Evolutionary conservation across 2,797 vertebrate species (phyloP), one percentile per base, ranked within the genome.

Genomic region (Semotilus atromaculatus): DNA sequence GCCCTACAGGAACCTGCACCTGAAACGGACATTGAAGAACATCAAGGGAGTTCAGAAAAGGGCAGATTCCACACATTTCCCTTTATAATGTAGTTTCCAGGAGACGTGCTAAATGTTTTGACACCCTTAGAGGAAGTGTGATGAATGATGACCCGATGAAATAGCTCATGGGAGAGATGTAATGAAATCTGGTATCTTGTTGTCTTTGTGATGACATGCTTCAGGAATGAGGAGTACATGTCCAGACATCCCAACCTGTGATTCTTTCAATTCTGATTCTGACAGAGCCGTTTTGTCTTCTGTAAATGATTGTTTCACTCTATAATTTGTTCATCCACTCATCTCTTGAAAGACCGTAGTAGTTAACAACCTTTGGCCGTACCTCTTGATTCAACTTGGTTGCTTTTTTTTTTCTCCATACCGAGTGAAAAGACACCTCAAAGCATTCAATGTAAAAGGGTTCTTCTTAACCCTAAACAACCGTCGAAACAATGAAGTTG

Each of bases 1-100:
- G 64, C 76, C 34, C 86, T 85, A 88, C 85, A 87, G 86, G 90
- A 76, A 66, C 48, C 6, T 85, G 76, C 92, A 93, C 92, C 92
- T 94, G 93, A 92, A 94, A 82, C 36, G 82, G 92, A 95, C 82
- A 79, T 40, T 81, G 81, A 64, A 81, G 68, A 62, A 83, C 86
- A 85, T 77, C 71, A 85, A 75, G 67, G 78, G 85, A 86, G 68
- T 76, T 29, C 19, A 43, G 85, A 86, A 90, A 90, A 85, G 75
- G 34, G 88, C 77, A 83, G 53, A 90, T 90, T 89, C 89, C 68
- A 71, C 88, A 88, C 76, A 64, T 76, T 83, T 85, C 81, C 62
- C 40, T 62, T 76, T 45, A 85, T 78, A 83, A 38, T 34, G 3
- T 13, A 26, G 80, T 90, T 86, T 88, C 88, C 83, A 86, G 75